phyloP scores from a whole-genome alignment of 2,888 invertebrate species.

The Pyrochroa serraticornis region DNA sequence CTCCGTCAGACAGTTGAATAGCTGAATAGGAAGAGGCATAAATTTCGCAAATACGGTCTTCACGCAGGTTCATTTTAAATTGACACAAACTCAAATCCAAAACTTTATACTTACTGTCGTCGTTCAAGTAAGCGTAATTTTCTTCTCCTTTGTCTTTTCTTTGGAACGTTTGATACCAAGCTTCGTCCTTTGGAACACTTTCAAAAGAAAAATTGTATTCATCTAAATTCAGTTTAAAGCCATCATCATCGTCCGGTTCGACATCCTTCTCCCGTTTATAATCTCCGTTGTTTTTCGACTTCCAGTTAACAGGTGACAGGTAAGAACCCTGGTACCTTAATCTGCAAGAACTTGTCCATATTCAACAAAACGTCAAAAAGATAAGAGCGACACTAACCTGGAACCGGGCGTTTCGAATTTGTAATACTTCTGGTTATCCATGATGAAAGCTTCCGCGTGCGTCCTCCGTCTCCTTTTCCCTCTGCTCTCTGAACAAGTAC shows the following conservation, averaged over 20 bases:
- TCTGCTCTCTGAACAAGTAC: conserved; percentile 45
- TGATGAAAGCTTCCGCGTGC: conserved; percentile 64
- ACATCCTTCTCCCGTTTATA: conserved; percentile 35
- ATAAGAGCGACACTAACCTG: conserved; percentile 48
- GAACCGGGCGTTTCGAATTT: conserved; percentile 59
- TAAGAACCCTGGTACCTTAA: conserved; percentile 56
- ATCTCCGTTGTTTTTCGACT: conserved; percentile 49
- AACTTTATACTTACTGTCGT: conserved; percentile 57
- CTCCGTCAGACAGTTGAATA: too few relatives aligned
- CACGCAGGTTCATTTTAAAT: too few relatives aligned
- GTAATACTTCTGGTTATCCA: conserved; percentile 67
- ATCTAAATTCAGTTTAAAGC: conserved; percentile 59
- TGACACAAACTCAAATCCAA: too few relatives aligned
- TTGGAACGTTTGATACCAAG: conserved; percentile 80
- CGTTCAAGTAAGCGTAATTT: conserved; percentile 64
- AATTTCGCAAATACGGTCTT: too few relatives aligned
- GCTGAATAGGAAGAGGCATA: too few relatives aligned
- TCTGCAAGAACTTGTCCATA: conserved; percentile 44
- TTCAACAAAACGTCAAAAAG: background rate
- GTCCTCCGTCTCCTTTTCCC: conserved; percentile 58
- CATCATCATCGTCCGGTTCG: conserved; percentile 32
- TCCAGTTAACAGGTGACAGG: conserved; percentile 43
- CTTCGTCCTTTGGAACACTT: conserved; percentile 72
- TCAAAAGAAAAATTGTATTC: conserved; percentile 78
- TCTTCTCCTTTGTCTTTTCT: conserved; percentile 77